These are phyloP conservation scores for Gopherus flavomarginatus DNA, from an alignment of 2,113 vertebrate species.

Conservation along the genomic window DNA sequence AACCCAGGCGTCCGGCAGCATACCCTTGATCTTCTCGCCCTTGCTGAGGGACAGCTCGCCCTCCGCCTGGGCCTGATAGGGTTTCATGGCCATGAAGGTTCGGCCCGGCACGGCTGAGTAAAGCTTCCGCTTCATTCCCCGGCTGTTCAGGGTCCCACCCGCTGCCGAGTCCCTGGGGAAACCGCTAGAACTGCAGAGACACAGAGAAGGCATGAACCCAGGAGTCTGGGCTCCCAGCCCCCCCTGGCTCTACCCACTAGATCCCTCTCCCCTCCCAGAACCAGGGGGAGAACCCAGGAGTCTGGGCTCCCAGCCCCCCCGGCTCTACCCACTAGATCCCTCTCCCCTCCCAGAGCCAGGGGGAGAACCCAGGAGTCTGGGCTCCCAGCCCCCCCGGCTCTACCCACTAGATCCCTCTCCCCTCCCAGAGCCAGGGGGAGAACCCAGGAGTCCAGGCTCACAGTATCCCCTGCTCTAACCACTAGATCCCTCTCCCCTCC, in stretches of 20 bases:
- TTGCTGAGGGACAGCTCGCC: constrained; percentile 92
- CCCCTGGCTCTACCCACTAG: no score
- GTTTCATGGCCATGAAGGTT: constrained; percentile 89
- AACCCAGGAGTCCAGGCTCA: background rate
- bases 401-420: no score
- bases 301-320: background rate
- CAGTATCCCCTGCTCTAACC: background rate
- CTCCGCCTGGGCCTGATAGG: constrained; percentile 90
- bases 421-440: no score
- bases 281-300: background rate
- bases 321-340: no score
- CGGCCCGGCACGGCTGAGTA: constrained; percentile 92
- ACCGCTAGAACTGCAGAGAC: constrained; percentile 71
- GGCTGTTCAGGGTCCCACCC: constrained; percentile 74
- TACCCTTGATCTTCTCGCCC: constrained; percentile 95
- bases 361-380: background rate
- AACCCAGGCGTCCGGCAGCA: background rate
- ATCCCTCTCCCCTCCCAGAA: no score
- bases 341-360: no score
- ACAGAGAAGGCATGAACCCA: background rate
- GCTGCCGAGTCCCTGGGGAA: constrained; percentile 70
- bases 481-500: background rate
- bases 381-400: background rate
- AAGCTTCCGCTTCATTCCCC: constrained; percentile 84
- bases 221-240: background rate